Percentiles rank a stretch among this genome's conserved stretches.
Conservation (phyloP, 2,888 invertebrate species). For the Blera fallax region DNA sequence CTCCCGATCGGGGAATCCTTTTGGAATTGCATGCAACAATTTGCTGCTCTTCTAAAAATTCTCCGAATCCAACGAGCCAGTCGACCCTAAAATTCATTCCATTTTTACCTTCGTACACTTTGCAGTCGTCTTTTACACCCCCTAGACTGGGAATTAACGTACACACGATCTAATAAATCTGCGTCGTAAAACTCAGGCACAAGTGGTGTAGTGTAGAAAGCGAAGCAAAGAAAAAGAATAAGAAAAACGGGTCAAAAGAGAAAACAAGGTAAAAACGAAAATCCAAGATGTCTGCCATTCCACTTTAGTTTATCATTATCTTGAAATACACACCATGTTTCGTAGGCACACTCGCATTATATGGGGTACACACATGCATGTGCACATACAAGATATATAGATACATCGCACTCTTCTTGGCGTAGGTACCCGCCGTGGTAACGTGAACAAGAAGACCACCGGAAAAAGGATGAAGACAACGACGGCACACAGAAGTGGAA, state of each 20-base stretch:
- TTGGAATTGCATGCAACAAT: slow-evolving; percentile 2
- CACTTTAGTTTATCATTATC: background rate
- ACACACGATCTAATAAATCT: slow-evolving; percentile 17
- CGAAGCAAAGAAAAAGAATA: background rate
- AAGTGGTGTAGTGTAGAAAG: background rate
- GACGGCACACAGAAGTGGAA: background rate
- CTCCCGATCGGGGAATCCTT: background rate
- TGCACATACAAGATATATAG: background rate
- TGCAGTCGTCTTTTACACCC: slow-evolving; percentile 17
- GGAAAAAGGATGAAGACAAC: slow-evolving; percentile 61
- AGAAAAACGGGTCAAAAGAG: slow-evolving; percentile 54
- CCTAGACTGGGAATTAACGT: slow-evolving; percentile 14
- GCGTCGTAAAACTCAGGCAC: slow-evolving; percentile 17
- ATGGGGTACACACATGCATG: too few species aligned
- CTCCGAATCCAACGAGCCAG: background rate
- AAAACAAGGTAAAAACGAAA: slow-evolving; percentile 54
- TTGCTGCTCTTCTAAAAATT: background rate
- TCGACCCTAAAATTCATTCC: background rate
- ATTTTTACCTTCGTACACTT: background rate
- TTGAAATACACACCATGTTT: background rate
- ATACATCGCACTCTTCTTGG: background rate
- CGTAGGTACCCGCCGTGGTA: slow-evolving; percentile 7
- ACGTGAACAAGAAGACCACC: slow-evolving; percentile 26
- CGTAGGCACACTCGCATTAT: background rate
- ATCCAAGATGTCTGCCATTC: slow-evolving; percentile 58